Evolutionary conservation across 2,888 invertebrate species (phyloP), one percentile per base, ranked within the genome.

Genomic region (Erebia ligea): DNA sequence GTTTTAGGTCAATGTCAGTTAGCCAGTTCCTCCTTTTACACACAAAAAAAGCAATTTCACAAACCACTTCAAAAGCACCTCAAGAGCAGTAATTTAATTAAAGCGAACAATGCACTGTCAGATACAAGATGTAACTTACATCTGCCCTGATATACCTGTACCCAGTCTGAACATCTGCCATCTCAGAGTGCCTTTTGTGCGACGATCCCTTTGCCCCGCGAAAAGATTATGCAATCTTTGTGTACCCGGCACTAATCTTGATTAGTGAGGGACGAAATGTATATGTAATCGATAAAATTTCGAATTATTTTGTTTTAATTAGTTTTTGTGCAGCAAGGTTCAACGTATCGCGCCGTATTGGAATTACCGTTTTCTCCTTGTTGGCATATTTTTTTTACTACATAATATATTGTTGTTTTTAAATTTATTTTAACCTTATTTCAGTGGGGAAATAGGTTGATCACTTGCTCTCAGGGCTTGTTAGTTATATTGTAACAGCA

Each of bases 121-220:
- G 78, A 74, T 75, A 62, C 17, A 48, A 62, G 62, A 62, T 21
- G 78, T 78, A 79, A 85, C 87, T 86, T 87, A 82, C 92, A 92
- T 90, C 91, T 91, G 90, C 86, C 75, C 91, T 85, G 88, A 84
- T 89, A 90, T 89, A 89, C 88, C 90, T 90, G 88, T 82, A 75
- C 62, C 10, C 11, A 21, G 62, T 62, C 45, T 45, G 73, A 81
- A 87, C 91, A 92, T 91, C 92, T 91, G 92, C 89, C 85, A 78
- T 80, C 73, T 80, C 74, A 73, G 70, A 74, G 74, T 71, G 67
- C 69, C 78, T 76, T 77, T 82, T 82, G 80, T 82, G 76, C 70
- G 76, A 64, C 52, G 48, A 74, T 80, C 88, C 87, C 86, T 88
- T 67, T 59, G 58, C 67, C 42, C 85, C 79, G 86, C 88, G 86